phyloP scores from a whole-genome alignment of 2,113 vertebrate genomes.

The Dromiciops gliroides region DNA sequence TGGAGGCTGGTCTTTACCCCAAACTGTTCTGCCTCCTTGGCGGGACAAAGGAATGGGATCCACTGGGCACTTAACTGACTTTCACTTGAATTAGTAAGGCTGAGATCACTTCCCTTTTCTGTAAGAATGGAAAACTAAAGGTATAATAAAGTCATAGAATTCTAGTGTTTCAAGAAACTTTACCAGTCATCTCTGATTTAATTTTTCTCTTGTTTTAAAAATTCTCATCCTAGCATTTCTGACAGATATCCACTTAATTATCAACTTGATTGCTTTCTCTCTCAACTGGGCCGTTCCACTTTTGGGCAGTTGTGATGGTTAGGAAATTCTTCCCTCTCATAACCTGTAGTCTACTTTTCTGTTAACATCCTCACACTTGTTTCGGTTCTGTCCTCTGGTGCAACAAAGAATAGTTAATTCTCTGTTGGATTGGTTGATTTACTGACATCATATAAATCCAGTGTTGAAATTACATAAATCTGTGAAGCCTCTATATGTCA shows the following conservation, averaged over 20 bases:
- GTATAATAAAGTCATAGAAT: background rate
- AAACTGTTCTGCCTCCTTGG: background rate
- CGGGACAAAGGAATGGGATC: background rate
- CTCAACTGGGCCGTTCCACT: background rate
- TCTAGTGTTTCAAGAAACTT: background rate
- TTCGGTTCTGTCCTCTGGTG: background rate
- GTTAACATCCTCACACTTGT: background rate
- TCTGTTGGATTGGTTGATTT: background rate
- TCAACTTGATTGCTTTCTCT: background rate
- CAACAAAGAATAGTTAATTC: background rate
- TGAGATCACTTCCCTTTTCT: background rate
- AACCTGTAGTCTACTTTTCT: background rate
- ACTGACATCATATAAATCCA: background rate
- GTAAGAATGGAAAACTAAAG: background rate
- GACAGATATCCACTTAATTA: background rate
- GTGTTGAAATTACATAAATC: background rate
- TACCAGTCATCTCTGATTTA: background rate
- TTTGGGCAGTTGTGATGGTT: background rate
- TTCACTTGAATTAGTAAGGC: background rate
- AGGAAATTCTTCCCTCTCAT: background rate
- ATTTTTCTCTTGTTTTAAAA: background rate
- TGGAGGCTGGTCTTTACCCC: background rate
- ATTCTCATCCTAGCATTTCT: background rate
- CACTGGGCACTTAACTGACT: background rate
- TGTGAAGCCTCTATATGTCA: background rate